A percentile compares a stretch with the other conserved stretches of the same genome.
phyloP scores from a whole-genome alignment of 2,888 invertebrate genomes.

The Rapana venosa region DNA sequence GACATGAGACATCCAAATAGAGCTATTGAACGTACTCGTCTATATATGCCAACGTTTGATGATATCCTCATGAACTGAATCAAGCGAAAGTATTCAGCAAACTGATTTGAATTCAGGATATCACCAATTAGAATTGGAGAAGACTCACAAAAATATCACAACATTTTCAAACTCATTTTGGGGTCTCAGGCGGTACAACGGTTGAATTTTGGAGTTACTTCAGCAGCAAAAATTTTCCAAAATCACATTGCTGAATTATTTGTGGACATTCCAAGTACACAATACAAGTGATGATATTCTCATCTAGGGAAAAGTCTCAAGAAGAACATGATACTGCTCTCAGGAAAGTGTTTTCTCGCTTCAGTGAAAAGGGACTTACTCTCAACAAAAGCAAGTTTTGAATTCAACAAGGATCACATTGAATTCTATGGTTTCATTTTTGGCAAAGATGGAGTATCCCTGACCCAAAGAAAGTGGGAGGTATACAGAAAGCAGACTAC shows the following conservation, averaged over 20 bases:
- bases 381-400: neutral
- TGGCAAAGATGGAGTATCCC: neutral
- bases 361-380: neutral
- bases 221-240: conserved; percentile 56
- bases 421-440: neutral
- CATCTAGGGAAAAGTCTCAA: conserved; percentile 51
- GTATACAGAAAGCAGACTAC: neutral
- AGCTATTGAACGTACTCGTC: conserved; percentile 50
- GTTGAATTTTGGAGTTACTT: conserved; percentile 56
- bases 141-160: conserved; percentile 49
- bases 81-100: conserved; percentile 52
- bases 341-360: neutral
- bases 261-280: conserved; percentile 44
- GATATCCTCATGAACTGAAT: conserved; percentile 59
- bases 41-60: conserved; percentile 53
- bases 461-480: neutral
- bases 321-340: conserved; percentile 50
- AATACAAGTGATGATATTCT: conserved; percentile 60
- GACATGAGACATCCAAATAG: conserved; percentile 59
- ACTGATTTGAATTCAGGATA: conserved; percentile 47
- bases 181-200: conserved; percentile 55
- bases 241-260: conserved; percentile 48
- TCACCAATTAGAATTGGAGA: conserved; percentile 58
- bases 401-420: conserved; percentile 17
- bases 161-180: conserved; percentile 39